Conservation (phyloP, 2,888 invertebrate species). For the Andrena praecox region DNA sequence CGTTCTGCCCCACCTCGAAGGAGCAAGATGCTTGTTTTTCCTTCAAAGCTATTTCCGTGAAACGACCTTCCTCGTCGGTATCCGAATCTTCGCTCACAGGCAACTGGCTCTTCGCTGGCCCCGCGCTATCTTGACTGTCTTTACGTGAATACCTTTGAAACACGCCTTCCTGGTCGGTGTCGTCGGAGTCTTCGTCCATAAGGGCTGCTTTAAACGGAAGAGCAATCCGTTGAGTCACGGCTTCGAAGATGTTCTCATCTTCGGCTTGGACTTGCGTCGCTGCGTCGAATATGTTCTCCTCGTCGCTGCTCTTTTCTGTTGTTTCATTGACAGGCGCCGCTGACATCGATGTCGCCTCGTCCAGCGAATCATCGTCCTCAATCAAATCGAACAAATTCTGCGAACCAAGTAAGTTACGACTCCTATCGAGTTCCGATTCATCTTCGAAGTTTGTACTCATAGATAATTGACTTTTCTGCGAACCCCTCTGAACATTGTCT, state of each 20-base stretch:
- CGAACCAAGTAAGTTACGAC: constrained; percentile 42
- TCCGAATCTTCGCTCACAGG: constrained; percentile 33
- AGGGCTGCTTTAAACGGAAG: not conserved
- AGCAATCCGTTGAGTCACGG: constrained; percentile 31
- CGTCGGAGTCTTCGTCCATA: constrained; percentile 41
- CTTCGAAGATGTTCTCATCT: constrained; percentile 24
- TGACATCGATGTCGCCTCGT: not conserved
- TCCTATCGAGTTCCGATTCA: constrained; percentile 32
- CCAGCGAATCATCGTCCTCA: not conserved
- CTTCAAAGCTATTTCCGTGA: constrained; percentile 36
- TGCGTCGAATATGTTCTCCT: constrained; percentile 54
- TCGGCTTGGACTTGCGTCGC: constrained; percentile 19
- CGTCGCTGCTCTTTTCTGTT: constrained; percentile 27
- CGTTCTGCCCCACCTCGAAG: not conserved
- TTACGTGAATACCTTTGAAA: constrained; percentile 37
- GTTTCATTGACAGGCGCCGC: not conserved
- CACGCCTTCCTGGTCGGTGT: constrained; percentile 53
- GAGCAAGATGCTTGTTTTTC: not conserved
- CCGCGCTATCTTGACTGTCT: not conserved
- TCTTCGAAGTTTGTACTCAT: constrained; percentile 26
- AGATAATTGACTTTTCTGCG: constrained; percentile 13
- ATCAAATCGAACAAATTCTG: constrained; percentile 42
- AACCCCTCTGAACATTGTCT: not conserved
- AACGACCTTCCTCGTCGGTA: constrained; percentile 51
- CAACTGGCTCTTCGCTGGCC: not conserved